Evolutionary conservation across 2,113 vertebrate species (phyloP), one percentile per base, ranked within the genome.

Genomic region (Ranitomeya imitator): DNA sequence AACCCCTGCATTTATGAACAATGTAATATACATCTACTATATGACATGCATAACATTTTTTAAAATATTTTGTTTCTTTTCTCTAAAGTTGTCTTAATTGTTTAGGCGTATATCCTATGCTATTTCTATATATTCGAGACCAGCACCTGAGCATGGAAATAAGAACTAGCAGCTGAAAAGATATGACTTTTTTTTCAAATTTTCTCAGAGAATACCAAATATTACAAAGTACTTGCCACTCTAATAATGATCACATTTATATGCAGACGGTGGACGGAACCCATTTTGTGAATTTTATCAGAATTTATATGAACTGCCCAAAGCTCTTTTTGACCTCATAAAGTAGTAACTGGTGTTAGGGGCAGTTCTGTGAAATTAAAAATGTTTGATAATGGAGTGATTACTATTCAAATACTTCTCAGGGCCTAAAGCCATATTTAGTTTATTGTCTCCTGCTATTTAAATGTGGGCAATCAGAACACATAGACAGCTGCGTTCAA

Each of bases 261-360:
- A 83, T 83, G 81, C 61, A 67, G 63, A 83, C 52, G 14, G 61
- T 7, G 37, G 21, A 37, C n/a, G 10, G 14, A 23, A 52, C 45
- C 51, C 19, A 69, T 83, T 69, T 52, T 85, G 54, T 73, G 55
- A 45, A 18, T 85, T 85, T 76, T 26, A 85, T 76, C 55, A 74
- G 2, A 51, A 59, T 77, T 31, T 77, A 23, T 73, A 26, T 37
- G 31, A 16, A 77, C 12, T 45, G 57, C 84, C 84, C 71, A 8
- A 19, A 77, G 84, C 57, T 55, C 10, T 45, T 31, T 76, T 19
- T 74, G 83, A 73, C 83, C 83, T 77, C 55, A 73, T 74, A 85
- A 73, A 74, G 19, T 69, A 83, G 81, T 65, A 85, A 69, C 65
- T 55, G 37, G 84, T 77, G n/a, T 76, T 77, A 76, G 84, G 57